These are phyloP conservation scores for Catotricha subobsoleta DNA, from an alignment of 2,888 invertebrate species.

Conservation along the genomic window DNA sequence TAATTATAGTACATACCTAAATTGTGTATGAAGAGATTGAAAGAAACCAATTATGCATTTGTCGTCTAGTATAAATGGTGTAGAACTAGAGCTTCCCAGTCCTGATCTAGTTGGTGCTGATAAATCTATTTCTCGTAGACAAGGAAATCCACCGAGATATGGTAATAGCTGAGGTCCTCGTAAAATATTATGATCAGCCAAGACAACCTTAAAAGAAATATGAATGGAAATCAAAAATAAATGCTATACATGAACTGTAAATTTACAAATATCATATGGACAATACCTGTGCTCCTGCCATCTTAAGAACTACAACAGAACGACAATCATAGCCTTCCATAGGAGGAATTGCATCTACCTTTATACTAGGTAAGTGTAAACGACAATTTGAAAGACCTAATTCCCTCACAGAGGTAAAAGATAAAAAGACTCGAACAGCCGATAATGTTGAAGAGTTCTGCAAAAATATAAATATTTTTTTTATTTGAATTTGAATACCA, in stretches of 20 bases:
- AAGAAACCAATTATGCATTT: constrained; percentile 32
- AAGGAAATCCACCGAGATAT: constrained; percentile 32
- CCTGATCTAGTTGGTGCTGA: constrained; percentile 31
- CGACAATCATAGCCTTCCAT: constrained; percentile 24
- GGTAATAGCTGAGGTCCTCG: constrained; percentile 32
- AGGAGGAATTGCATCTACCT: constrained; percentile 14
- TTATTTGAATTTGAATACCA: neutral
- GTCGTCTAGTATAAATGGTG: constrained; percentile 31
- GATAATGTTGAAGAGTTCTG: constrained; percentile 25
- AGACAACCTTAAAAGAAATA: constrained; percentile 21
- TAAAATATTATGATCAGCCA: constrained; percentile 30
- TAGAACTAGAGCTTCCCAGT: constrained; percentile 22
- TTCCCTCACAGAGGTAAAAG: constrained; percentile 33
- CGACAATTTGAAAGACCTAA: constrained; percentile 34
- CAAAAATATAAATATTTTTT: neutral
- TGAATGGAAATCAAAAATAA: neutral
- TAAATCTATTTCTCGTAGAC: constrained; percentile 32
- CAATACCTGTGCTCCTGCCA: constrained; percentile 31
- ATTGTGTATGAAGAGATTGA: constrained; percentile 27
- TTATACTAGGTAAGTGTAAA: constrained; percentile 28
- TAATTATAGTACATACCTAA: constrained; percentile 20
- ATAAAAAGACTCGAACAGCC: constrained; percentile 31
- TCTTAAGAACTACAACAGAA: constrained; percentile 31
- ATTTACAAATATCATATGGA: too few species aligned
- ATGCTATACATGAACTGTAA: neutral